Evolutionary conservation across 2,888 invertebrate genomes (phyloP).

Genomic region (Brachypalpus laphriformis): DNA sequence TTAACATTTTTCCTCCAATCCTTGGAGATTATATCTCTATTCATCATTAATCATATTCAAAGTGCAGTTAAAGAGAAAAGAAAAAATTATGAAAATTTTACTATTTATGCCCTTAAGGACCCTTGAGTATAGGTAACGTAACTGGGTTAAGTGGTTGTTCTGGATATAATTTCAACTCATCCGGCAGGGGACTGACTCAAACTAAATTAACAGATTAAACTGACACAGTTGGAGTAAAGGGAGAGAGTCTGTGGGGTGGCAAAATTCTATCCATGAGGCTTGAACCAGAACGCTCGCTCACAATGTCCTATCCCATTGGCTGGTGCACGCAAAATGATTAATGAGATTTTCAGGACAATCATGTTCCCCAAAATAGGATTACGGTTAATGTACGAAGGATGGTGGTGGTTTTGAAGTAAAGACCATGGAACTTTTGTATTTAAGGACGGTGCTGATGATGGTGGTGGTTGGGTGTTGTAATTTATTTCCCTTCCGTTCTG

Average conservation of each 20-base stretch:
- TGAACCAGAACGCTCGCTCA: slow-evolving; percentile 41
- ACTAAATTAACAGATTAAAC: slow-evolving; percentile 74
- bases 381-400: slow-evolving; percentile 73
- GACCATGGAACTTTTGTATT: background rate
- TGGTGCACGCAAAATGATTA: slow-evolving; percentile 73
- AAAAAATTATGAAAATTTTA: slow-evolving; percentile 38
- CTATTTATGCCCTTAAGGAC: slow-evolving; percentile 17
- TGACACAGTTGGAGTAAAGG: slow-evolving; percentile 43
- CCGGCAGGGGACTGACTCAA: slow-evolving; percentile 47
- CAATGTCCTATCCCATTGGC: slow-evolving; percentile 61
- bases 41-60: slow-evolving; percentile 64
- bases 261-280: slow-evolving; percentile 61
- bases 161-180: slow-evolving; percentile 51
- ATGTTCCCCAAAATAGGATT: slow-evolving; percentile 74
- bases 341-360: slow-evolving; percentile 74
- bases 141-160: slow-evolving; percentile 63
- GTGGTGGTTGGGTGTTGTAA: slow-evolving; percentile 44
- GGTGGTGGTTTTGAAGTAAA: slow-evolving; percentile 40
- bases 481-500: slow-evolving; percentile 63
- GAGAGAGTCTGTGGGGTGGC: background rate
- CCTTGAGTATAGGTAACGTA: slow-evolving; percentile 51
- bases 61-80: slow-evolving; percentile 5
- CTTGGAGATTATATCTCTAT: slow-evolving; percentile 48
- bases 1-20: background rate
- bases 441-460: background rate